Evolutionary conservation across 1,140 invertebrate genomes (phyloP), one percentile per base, ranked within the genome.

Genomic region (Macrosteles quadrilineatus): DNA sequence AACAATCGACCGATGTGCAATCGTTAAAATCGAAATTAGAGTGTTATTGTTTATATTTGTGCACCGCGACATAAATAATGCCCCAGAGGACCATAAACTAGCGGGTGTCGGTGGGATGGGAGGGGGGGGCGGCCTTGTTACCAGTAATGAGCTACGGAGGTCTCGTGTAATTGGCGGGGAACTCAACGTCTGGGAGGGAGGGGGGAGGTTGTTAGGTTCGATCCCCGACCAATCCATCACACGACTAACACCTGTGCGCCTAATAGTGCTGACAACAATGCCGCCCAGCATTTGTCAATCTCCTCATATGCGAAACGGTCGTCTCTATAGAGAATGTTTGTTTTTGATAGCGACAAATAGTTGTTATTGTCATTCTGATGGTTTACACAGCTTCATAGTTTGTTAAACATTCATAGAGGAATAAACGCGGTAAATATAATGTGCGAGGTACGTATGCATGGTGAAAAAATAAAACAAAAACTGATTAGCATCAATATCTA

Each of bases 41-140:
- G 59, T 32, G 59, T 64, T 64, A 64, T 64, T 64, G 59, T 64
- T 64, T 64, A 64, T 64, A 64, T 64, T 32, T 64, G 59, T 32
- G 59, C 19, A n/a, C 4, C 19, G 31, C 31, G 17, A 31, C 59
- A 64, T 64, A 64, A 64, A 64, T 64, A 64, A 64, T 23, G 59
- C 12, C 27, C 59, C 11, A 23, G 23, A 32, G 59, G 31, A 19
- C 19, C 29, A 64, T 64, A 64, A 64, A 64, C 59, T n/a, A 64
- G 27, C 6, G 4, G 17, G 3, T 50, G 3, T 1, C 29, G 59
- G 53, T 14, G 53, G 53, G 25, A 14, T 19, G 53, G 1, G 53
- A 25, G 25, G 53, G 14, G 53, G 14, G 4, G 32, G 32, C 32
- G 14, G 32, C 32, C 59, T 64, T 64, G 59, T 64, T 64, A 64